Conservation (phyloP, 2,113 vertebrate genomes). For the Cairina moschata region DNA sequence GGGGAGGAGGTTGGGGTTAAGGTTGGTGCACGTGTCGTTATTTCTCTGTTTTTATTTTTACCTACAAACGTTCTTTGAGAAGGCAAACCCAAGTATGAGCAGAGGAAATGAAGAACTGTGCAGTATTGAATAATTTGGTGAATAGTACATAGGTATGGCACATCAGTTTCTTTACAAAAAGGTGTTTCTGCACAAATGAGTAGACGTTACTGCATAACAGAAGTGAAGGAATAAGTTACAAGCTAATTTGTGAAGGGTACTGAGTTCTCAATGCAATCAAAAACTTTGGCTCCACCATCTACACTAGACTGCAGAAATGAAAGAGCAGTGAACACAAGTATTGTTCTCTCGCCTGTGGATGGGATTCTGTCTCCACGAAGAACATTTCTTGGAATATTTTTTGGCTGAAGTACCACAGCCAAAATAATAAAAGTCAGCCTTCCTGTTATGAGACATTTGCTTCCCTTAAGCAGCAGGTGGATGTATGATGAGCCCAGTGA, state of each 20-base stretch:
- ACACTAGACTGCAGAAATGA: not conserved
- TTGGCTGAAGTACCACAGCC: not conserved
- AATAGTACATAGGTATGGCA: not conserved
- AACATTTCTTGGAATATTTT: not conserved
- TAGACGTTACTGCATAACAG: not conserved
- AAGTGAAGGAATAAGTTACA: not conserved
- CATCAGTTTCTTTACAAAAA: not conserved
- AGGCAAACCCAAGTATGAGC: not conserved
- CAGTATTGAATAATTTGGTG: not conserved
- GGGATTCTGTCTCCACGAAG: not conserved
- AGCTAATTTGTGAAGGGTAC: not conserved
- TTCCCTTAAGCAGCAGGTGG: not conserved
- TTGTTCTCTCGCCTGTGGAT: fast-evolving
- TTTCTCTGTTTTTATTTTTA: not conserved
- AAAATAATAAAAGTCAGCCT: not conserved
- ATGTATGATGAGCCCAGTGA: not conserved
- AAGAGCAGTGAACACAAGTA: not conserved
- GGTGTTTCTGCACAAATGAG: not conserved
- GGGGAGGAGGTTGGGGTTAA: not conserved
- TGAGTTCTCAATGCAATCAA: not conserved
- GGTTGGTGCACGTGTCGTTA: fast-evolving
- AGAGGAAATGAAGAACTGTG: not conserved
- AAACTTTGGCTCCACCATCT: not conserved
- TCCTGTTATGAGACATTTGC: fast-evolving
- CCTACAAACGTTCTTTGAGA: not conserved